These are phyloP conservation scores for Ectemnius cavifrons DNA, from an alignment of 2,888 invertebrate species.

Conservation along the genomic window DNA sequence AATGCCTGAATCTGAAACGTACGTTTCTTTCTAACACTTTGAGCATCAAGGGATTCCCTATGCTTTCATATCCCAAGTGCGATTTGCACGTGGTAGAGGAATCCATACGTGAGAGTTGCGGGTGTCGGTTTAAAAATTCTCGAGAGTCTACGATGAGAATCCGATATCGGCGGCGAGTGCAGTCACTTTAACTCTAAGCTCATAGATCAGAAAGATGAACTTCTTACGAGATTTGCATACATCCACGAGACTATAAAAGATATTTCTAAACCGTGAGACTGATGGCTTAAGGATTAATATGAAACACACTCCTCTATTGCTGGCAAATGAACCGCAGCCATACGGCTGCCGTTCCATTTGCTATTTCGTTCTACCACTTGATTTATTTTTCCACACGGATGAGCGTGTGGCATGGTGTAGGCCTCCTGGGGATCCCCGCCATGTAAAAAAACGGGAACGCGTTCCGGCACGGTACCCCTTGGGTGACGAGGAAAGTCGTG, in stretches of 20 bases:
- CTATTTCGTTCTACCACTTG: constrained; percentile 8
- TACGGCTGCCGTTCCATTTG: background rate
- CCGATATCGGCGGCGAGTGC: constrained; percentile 37
- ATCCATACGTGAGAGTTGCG: too few relatives aligned
- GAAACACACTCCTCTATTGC: constrained; percentile 35
- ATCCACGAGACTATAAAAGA: constrained; percentile 42
- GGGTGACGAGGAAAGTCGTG: constrained; percentile 78
- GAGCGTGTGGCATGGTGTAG: constrained; percentile 75
- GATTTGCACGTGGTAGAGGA: too few relatives aligned
- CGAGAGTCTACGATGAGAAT: too few relatives aligned
- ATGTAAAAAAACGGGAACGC: constrained; percentile 78
- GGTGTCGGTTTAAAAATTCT: background rate
- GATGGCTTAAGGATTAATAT: constrained; percentile 42
- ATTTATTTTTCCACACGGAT: constrained; percentile 52
- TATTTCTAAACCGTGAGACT: constrained; percentile 22
- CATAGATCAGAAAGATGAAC: constrained; percentile 55
- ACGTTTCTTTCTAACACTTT: too few relatives aligned
- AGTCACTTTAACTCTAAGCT: constrained; percentile 23
- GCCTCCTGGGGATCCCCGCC: constrained; percentile 78
- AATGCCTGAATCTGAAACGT: too few relatives aligned
- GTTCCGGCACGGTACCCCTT: constrained; percentile 76
- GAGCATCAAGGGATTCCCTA: too few relatives aligned
- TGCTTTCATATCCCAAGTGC: too few relatives aligned
- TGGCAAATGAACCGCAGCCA: constrained; percentile 11
- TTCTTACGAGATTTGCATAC: constrained; percentile 64